Conservation (phyloP, 2,888 invertebrate species). For the Clivina fossor region DNA sequence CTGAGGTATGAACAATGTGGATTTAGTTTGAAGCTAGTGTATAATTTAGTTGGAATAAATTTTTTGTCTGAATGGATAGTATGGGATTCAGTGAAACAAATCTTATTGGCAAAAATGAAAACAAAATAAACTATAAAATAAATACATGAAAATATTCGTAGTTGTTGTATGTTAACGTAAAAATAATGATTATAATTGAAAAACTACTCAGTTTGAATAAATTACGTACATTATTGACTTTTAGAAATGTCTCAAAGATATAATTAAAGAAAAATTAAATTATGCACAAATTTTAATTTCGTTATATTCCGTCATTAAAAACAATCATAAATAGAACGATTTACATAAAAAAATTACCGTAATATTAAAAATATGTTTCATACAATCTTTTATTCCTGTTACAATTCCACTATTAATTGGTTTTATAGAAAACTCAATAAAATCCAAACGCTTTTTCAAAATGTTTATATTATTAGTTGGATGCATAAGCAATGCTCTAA, state of each 20-base stretch:
- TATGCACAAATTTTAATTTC: slow-evolving; percentile 17
- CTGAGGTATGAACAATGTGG: too few relatives aligned
- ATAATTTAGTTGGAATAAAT: too few relatives aligned
- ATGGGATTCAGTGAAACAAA: too few relatives aligned
- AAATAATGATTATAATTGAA: too few relatives aligned
- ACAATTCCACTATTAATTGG: slow-evolving; percentile 64
- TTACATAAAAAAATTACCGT: slow-evolving; percentile 54
- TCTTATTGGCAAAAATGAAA: too few relatives aligned
- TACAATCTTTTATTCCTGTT: slow-evolving; percentile 62
- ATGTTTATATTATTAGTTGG: slow-evolving; percentile 66
- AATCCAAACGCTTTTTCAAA: slow-evolving; percentile 67
- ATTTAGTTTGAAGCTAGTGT: too few relatives aligned
- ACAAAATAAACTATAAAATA: too few relatives aligned
- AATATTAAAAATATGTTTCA: slow-evolving; percentile 64
- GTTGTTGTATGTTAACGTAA: too few relatives aligned
- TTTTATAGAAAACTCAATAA: slow-evolving; percentile 67
- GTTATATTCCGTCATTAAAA: slow-evolving; percentile 16
- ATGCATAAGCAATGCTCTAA: slow-evolving; percentile 68
- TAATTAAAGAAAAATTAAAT: too few relatives aligned
- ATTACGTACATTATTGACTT: slow-evolving; percentile 10
- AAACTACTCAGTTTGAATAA: too few relatives aligned
- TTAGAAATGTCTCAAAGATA: slow-evolving; percentile 18
- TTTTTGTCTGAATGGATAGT: too few relatives aligned
- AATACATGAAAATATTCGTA: too few relatives aligned
- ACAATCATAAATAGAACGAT: not conserved